Conservation (phyloP, 2,113 vertebrate species). For the Benthochromis sp. region DNA sequence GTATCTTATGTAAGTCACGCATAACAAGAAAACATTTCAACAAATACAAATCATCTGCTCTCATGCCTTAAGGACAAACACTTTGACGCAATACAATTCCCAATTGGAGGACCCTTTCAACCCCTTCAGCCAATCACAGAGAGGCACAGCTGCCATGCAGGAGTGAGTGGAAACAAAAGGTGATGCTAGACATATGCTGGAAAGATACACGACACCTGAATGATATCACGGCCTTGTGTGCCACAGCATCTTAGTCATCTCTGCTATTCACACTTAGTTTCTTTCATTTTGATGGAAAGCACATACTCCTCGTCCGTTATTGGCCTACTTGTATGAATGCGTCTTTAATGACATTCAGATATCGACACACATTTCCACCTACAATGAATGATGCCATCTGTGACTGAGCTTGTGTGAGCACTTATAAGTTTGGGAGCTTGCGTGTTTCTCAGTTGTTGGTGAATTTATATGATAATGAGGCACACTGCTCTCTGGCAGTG, state of each 20-base stretch:
- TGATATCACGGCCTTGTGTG: background rate
- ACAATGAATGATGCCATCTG: slow-evolving; percentile 24
- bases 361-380: slow-evolving; percentile 18
- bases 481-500: background rate
- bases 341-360: slow-evolving; percentile 24
- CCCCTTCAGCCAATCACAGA: slow-evolving; percentile 1
- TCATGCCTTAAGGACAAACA: background rate
- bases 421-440: background rate
- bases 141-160: slow-evolving; percentile 12
- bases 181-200: background rate
- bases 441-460: background rate
- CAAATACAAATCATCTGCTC: background rate
- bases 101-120: background rate
- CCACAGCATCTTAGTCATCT: background rate
- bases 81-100: background rate
- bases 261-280: background rate
- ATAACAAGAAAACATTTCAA: background rate
- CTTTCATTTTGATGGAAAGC: background rate
- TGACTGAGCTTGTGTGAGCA: background rate
- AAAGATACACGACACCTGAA: background rate
- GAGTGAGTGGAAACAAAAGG: slow-evolving; percentile 19
- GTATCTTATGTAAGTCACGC: background rate
- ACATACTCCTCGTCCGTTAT: background rate
- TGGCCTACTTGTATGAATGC: background rate
- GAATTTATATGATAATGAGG: slow-evolving; percentile 51